phyloP scores from a whole-genome alignment of 30 jellyfish, hydroid and myxozoan genomes.

The Turritopsis dohrnii region DNA sequence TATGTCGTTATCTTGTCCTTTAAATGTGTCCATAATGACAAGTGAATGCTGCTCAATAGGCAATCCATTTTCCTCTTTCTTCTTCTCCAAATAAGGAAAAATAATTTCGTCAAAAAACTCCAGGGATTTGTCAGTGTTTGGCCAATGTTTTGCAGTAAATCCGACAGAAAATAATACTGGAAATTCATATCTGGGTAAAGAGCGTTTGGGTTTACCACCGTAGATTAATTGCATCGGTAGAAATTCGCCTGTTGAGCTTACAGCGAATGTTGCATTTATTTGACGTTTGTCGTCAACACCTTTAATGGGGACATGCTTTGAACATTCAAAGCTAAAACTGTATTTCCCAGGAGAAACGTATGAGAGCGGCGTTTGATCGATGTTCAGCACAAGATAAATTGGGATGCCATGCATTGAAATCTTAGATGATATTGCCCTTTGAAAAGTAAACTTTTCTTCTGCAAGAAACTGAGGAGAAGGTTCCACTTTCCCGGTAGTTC shows the following conservation, averaged over 20 bases:
- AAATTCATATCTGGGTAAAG: slow-evolving; percentile 15
- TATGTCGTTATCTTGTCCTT: slow-evolving; percentile 33
- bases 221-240: slow-evolving; percentile 14
- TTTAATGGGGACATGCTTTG: slow-evolving; percentile 23
- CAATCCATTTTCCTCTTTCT: slow-evolving; percentile 16
- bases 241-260: slow-evolving; percentile 15
- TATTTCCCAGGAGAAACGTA: slow-evolving; percentile 19
- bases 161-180: slow-evolving; percentile 16
- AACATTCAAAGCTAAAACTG: slow-evolving; percentile 21
- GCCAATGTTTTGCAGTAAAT: not conserved
- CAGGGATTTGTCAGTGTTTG: slow-evolving; percentile 19
- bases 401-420: slow-evolving; percentile 10
- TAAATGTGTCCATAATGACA: slow-evolving; percentile 18
- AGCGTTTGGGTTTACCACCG: slow-evolving; percentile 12
- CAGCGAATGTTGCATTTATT: slow-evolving; percentile 25
- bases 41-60: slow-evolving; percentile 22
- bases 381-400: not conserved
- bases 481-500: slow-evolving; percentile 30
- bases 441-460: slow-evolving; percentile 16
- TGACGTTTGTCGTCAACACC: slow-evolving; percentile 28
- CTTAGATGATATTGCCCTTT: slow-evolving; percentile 10
- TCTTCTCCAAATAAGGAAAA: slow-evolving; percentile 17
- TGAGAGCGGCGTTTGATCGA: slow-evolving; percentile 22
- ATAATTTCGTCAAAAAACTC: slow-evolving; percentile 21
- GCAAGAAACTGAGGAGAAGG: slow-evolving; percentile 28